A percentile compares a stretch with the other conserved stretches of the same genome.
These are phyloP conservation scores for Tragopan temminckii DNA, from an alignment of 2,797 vertebrate species.

Conservation along the genomic window DNA sequence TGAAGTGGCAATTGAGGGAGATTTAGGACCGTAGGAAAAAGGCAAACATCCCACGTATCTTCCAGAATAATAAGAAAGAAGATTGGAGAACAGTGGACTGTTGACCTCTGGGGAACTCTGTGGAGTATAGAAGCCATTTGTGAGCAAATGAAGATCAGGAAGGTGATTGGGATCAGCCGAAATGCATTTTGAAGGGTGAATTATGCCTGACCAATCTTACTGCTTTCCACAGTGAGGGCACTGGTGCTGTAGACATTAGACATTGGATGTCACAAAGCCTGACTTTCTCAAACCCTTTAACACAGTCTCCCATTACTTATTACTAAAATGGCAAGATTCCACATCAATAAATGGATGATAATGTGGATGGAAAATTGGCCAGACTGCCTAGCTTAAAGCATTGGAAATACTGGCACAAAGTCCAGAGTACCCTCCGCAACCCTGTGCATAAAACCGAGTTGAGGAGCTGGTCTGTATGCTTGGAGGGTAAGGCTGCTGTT, in stretches of 20 bases:
- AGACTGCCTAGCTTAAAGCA: not conserved
- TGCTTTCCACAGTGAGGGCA: not conserved
- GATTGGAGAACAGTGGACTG: not conserved
- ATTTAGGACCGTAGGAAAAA: not conserved
- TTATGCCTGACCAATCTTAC: not conserved
- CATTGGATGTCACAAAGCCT: accelerated
- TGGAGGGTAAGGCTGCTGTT: not conserved
- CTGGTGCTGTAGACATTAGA: not conserved
- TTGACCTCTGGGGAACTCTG: not conserved
- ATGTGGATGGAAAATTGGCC: not conserved
- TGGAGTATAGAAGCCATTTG: not conserved
- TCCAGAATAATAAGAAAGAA: not conserved
- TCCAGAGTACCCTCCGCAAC: not conserved
- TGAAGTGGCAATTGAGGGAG: not conserved
- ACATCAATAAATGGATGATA: not conserved
- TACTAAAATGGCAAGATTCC: not conserved
- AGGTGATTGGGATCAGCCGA: not conserved
- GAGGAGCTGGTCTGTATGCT: not conserved
- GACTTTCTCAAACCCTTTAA: not conserved
- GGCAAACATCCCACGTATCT: not conserved
- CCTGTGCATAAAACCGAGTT: not conserved
- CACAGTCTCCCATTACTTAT: not conserved
- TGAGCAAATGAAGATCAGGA: not conserved
- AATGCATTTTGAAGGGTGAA: not conserved
- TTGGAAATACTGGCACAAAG: not conserved